These are phyloP conservation scores for Sinodicranocentrus sp. DNA, from an alignment of 2,888 invertebrate species.

Conservation along the genomic window DNA sequence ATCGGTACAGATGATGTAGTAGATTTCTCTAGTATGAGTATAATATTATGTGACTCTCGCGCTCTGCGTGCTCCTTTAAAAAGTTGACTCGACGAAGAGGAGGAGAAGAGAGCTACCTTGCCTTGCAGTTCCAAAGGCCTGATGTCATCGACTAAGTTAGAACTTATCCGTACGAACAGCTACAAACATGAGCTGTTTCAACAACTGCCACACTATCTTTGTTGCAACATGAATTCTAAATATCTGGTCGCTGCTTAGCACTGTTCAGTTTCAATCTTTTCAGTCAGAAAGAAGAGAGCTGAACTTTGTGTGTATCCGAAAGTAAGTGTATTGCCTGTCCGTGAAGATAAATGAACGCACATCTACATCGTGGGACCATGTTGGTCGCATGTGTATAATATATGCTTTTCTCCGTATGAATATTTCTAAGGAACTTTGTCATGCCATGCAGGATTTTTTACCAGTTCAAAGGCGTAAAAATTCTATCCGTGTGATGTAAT, in stretches of 20 bases:
- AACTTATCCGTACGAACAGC: slow-evolving; percentile 35
- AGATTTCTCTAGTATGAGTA: neutral
- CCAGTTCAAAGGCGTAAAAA: slow-evolving; percentile 21
- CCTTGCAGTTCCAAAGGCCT: slow-evolving; percentile 72
- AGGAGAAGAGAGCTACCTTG: slow-evolving; percentile 12
- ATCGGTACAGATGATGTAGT: slow-evolving; percentile 24
- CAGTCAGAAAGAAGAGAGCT: no score
- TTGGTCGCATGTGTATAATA: neutral
- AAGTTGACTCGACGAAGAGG: neutral
- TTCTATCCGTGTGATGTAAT: slow-evolving; percentile 31
- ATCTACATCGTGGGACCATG: slow-evolving; percentile 18
- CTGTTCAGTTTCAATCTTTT: no score
- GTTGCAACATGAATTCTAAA: neutral
- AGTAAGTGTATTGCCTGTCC: neutral
- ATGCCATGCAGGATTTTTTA: slow-evolving; percentile 6
- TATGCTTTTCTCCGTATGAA: neutral
- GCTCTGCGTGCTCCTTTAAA: slow-evolving; percentile 21
- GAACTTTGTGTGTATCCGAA: no score
- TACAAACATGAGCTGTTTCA: slow-evolving; percentile 13
- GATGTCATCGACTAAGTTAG: slow-evolving; percentile 75
- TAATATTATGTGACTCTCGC: neutral
- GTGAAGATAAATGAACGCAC: neutral
- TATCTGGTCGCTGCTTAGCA: neutral
- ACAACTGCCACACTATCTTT: slow-evolving; percentile 1
- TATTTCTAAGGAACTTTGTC: slow-evolving; percentile 32